A percentile compares a stretch with the other conserved stretches of the same genome.
phyloP scores from a whole-genome alignment of 1,140 invertebrate species.

The Propsilocerus akamusi region DNA sequence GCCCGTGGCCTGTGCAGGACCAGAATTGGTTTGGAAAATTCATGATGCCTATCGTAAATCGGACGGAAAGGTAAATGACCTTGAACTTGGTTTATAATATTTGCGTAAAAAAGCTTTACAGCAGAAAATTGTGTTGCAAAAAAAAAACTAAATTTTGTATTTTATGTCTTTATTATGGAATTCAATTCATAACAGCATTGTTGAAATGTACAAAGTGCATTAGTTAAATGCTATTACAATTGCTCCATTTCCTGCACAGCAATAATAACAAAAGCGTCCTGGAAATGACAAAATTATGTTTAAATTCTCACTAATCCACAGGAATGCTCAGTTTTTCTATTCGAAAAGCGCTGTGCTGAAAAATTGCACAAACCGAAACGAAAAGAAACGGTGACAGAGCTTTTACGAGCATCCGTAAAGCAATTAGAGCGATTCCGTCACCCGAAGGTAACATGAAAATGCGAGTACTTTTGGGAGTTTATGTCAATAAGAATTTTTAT shows the following conservation, averaged over 20 bases:
- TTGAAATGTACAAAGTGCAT: too few species aligned
- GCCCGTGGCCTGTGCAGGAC: constrained; percentile 70
- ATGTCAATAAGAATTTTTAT: neutral
- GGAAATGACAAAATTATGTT: neutral
- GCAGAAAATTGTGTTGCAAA: constrained; percentile 2
- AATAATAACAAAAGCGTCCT: neutral
- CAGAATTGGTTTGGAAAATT: constrained; percentile 82
- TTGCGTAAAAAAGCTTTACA: neutral
- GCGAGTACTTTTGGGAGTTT: constrained; percentile 3
- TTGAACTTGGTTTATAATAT: neutral
- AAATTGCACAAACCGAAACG: constrained; percentile 87
- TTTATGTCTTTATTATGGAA: neutral
- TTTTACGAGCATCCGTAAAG: constrained; percentile 60
- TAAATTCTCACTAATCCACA: constrained; percentile 30
- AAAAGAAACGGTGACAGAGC: constrained; percentile 80
- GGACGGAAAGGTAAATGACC: constrained; percentile 66
- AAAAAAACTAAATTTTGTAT: neutral
- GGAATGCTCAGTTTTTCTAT: constrained; percentile 91
- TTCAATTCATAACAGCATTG: too few species aligned
- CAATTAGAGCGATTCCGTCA: constrained; percentile 73
- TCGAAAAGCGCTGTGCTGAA: constrained; percentile 84
- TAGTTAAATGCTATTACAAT: constrained; percentile 6
- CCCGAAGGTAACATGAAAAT: constrained; percentile 44
- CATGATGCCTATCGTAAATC: constrained; percentile 76
- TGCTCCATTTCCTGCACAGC: neutral